A percentile compares a stretch with the other conserved stretches of the same genome.
Evolutionary conservation across 2,888 invertebrate species (phyloP).

Genomic region (Cantharis rustica): DNA sequence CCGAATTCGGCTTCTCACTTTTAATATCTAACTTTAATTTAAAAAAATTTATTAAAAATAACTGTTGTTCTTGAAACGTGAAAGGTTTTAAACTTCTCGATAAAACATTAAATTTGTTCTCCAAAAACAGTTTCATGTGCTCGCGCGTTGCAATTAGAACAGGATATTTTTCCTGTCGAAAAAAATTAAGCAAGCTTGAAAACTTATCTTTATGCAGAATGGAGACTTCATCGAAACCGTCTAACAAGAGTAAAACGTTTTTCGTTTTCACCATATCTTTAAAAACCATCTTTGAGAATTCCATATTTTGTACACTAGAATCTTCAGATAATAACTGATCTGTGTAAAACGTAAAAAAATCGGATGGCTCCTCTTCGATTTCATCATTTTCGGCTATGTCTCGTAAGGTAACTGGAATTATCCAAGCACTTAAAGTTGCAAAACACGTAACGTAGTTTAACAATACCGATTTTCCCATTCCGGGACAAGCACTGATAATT

Average conservation of each 20-base stretch:
- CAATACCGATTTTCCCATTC: constrained; percentile 9
- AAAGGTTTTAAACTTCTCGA: neutral
- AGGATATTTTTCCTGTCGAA: neutral
- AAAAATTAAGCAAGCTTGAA: neutral
- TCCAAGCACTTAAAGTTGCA: neutral
- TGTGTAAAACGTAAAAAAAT: neutral
- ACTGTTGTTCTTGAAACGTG: neutral
- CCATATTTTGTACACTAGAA: neutral
- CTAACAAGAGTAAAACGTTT: neutral
- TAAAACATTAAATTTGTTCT: neutral
- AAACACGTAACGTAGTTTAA: neutral
- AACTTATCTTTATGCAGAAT: neutral
- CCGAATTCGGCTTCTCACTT: neutral
- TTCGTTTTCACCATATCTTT: neutral
- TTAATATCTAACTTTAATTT: neutral
- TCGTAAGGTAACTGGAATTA: neutral
- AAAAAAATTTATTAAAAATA: neutral
- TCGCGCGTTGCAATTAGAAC: neutral
- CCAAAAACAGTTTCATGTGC: neutral
- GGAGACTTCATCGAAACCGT: constrained; percentile 13
- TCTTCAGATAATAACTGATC: neutral
- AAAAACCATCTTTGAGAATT: neutral
- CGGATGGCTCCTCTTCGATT: neutral
- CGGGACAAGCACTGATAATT: constrained; percentile 7
- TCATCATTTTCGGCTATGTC: neutral